Conservation (phyloP, 1,140 invertebrate species). For the Eciton burchellii region DNA sequence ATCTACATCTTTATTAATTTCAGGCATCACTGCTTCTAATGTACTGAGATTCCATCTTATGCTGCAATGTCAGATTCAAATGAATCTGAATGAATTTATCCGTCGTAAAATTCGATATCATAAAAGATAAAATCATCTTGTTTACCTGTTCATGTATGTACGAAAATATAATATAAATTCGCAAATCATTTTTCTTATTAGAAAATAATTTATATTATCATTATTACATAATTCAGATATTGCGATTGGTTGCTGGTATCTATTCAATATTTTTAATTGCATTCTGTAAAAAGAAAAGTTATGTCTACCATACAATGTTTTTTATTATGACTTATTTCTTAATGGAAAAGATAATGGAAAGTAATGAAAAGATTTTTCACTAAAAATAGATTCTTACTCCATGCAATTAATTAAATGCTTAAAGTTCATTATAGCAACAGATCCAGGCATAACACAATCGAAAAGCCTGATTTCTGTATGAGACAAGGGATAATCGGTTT, state of each 20-base stretch:
- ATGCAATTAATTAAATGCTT: conserved; percentile 77
- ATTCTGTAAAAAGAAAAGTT: conserved; percentile 67
- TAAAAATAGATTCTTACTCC: conserved; percentile 75
- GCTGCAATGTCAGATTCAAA: conserved; percentile 65
- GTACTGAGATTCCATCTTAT: conserved; percentile 74
- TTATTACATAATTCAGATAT: conserved; percentile 44
- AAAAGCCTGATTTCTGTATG: conserved; percentile 73
- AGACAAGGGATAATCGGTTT: conserved; percentile 39
- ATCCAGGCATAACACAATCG: conserved; percentile 69
- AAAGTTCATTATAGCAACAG: conserved; percentile 76
- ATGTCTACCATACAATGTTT: background rate
- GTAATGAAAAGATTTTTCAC: conserved; percentile 39
- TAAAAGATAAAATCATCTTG: conserved; percentile 8
- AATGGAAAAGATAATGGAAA: too few relatives aligned
- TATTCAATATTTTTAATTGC: conserved; percentile 79
- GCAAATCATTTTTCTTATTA: conserved; percentile 74
- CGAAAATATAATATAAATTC: conserved; percentile 79
- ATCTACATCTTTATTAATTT: conserved; percentile 76
- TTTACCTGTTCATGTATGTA: conserved; percentile 79
- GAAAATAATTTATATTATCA: conserved; percentile 74
- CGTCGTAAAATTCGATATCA: background rate
- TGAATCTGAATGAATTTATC: too few relatives aligned
- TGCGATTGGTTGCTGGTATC: conserved; percentile 73
- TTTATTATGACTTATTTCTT: too few relatives aligned
- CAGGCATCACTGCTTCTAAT: conserved; percentile 66